Evolutionary conservation across 92 coral and sea anemone genomes (phyloP).

Genomic region (Zoanthus gigantus): DNA sequence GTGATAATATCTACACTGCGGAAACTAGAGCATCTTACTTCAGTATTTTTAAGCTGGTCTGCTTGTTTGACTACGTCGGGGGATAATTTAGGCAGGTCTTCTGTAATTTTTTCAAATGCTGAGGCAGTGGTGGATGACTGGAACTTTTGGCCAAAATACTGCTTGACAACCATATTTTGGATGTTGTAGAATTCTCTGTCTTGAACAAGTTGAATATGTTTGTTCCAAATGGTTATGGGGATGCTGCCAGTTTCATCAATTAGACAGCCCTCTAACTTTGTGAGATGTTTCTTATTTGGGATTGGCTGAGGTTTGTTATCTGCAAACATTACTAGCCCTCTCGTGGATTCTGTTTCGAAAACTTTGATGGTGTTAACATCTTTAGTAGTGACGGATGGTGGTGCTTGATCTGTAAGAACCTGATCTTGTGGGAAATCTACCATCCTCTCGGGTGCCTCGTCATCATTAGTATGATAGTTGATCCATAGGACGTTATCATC

Average conservation of each 20-base stretch:
- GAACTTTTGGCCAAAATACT: slow-evolving; percentile 51
- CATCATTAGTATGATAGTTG: too few species aligned
- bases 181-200: slow-evolving; percentile 23
- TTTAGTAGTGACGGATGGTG: too few species aligned
- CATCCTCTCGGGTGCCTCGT: too few species aligned
- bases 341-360: too few species aligned
- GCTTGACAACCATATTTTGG: slow-evolving; percentile 35
- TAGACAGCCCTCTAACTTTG: too few species aligned
- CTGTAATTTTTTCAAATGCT: slow-evolving; percentile 20
- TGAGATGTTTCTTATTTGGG: too few species aligned
- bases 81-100: background rate
- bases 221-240: slow-evolving; percentile 40
- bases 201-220: slow-evolving; percentile 39
- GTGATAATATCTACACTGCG: slow-evolving; percentile 37
- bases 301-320: too few species aligned
- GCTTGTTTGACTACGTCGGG: slow-evolving; percentile 2
- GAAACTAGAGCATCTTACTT: slow-evolving; percentile 5
- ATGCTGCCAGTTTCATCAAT: slow-evolving; percentile 49
- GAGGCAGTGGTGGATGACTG: slow-evolving; percentile 51
- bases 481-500: too few species aligned
- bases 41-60: slow-evolving; percentile 2
- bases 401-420: too few species aligned
- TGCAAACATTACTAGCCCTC: too few species aligned
- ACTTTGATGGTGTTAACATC: too few species aligned
- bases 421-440: too few species aligned